Evolutionary conservation across 2,113 vertebrate species (phyloP).

Genomic region (Alethe castanea): DNA sequence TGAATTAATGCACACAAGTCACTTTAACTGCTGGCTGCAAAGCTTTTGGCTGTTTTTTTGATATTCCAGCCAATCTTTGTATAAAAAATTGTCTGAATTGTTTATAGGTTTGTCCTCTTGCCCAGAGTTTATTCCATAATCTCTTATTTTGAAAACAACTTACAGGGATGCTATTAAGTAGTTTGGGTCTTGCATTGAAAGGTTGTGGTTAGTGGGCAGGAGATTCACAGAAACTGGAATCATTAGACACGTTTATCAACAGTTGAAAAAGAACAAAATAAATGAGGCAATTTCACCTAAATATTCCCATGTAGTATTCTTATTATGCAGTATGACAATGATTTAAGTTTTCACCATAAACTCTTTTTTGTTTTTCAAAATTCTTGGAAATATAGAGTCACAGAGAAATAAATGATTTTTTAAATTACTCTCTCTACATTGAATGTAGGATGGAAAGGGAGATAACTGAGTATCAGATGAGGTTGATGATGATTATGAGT

Average conservation of each 20-base stretch:
- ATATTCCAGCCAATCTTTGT: slow-evolving; percentile 51
- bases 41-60: slow-evolving; percentile 42
- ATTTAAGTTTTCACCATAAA: neutral
- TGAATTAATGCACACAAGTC: slow-evolving; percentile 37
- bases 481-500: neutral
- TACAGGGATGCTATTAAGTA: neutral
- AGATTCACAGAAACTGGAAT: neutral
- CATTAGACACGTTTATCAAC: neutral
- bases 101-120: slow-evolving; percentile 59
- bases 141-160: slow-evolving; percentile 50
- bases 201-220: neutral
- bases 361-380: neutral
- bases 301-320: neutral
- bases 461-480: neutral
- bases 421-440: neutral
- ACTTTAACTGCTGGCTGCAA: slow-evolving; percentile 50
- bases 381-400: neutral
- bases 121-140: slow-evolving; percentile 33
- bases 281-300: neutral
- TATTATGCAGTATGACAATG: neutral
- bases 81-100: slow-evolving; percentile 49
- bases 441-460: neutral
- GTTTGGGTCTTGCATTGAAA: neutral
- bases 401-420: neutral
- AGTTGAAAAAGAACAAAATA: neutral